Conservation (phyloP, 2,113 vertebrate genomes). For the Spizaetus ornatus region DNA sequence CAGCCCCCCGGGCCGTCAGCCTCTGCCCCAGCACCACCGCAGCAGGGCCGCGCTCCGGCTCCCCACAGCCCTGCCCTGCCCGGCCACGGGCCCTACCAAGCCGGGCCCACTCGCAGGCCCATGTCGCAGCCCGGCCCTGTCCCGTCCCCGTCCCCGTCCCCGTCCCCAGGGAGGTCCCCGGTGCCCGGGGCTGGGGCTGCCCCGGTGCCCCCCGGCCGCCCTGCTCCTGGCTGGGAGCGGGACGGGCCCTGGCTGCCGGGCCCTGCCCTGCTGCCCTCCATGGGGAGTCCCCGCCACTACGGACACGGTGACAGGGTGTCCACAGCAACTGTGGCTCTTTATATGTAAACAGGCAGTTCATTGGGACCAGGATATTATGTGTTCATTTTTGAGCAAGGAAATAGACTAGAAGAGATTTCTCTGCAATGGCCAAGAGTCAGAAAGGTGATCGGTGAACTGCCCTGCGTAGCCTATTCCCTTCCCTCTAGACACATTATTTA, state of each 20-base stretch:
- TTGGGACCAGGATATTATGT: no score
- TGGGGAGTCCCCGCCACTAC: accelerated
- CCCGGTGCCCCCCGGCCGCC: no score
- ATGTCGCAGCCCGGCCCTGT: accelerated
- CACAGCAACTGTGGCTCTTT: background rate
- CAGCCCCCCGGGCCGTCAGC: no score
- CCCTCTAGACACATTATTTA: background rate
- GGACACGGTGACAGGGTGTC: background rate
- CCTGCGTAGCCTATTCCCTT: background rate
- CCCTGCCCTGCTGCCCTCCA: background rate
- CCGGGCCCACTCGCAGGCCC: background rate
- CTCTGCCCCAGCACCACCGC: background rate
- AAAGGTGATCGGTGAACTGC: background rate
- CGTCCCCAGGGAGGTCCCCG: background rate
- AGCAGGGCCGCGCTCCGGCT: background rate
- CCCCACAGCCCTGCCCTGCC: no score
- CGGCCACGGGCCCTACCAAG: accelerated
- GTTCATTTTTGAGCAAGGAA: background rate
- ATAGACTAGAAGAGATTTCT: background rate
- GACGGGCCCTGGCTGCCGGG: background rate
- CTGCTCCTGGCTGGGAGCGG: background rate
- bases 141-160: no score
- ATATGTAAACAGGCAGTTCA: accelerated
- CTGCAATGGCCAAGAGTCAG: background rate
- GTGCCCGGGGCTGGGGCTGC: background rate